phyloP scores from a whole-genome alignment of 2,888 invertebrate species.

The Serrognathus titanus region DNA sequence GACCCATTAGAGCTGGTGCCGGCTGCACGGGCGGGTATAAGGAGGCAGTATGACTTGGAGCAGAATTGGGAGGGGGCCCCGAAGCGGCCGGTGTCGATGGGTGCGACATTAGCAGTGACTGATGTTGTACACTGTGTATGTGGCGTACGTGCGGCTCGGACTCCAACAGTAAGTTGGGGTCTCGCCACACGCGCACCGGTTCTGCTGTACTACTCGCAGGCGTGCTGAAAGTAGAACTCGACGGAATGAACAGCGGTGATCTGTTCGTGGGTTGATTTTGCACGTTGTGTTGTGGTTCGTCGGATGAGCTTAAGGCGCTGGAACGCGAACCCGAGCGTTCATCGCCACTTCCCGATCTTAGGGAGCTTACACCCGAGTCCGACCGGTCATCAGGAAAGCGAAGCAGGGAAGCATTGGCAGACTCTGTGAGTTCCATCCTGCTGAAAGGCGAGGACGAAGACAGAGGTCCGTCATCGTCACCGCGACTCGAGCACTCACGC shows the following conservation, averaged over 20 bases:
- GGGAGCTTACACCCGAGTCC: slow-evolving; percentile 65
- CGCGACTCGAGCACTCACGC: slow-evolving; percentile 46
- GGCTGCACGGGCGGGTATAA: slow-evolving; percentile 32
- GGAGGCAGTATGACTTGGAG: slow-evolving; percentile 34
- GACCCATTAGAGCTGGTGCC: slow-evolving; percentile 44
- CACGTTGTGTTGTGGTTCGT: slow-evolving; percentile 61
- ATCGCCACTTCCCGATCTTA: slow-evolving; percentile 69
- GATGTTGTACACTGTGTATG: slow-evolving; percentile 61
- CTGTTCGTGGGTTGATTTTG: slow-evolving; percentile 38
- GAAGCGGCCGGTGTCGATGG: slow-evolving; percentile 46
- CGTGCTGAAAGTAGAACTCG: slow-evolving; percentile 23
- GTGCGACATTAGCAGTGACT: slow-evolving; percentile 59
- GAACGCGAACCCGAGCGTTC: slow-evolving; percentile 73
- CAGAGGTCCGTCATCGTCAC: slow-evolving; percentile 51
- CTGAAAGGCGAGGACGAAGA: slow-evolving; percentile 44
- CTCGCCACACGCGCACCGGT: slow-evolving; percentile 54
- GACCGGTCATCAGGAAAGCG: slow-evolving; percentile 52
- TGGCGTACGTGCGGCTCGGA: slow-evolving; percentile 55
- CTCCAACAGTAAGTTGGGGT: slow-evolving; percentile 54
- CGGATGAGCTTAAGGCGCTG: slow-evolving; percentile 72
- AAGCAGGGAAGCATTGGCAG: slow-evolving; percentile 36
- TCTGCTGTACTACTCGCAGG: slow-evolving; percentile 18
- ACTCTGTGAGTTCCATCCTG: slow-evolving; percentile 48
- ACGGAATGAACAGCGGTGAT: slow-evolving; percentile 41
- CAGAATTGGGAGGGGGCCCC: slow-evolving; percentile 29